Evolutionary conservation across 2,797 vertebrate genomes (phyloP), one percentile per base, ranked within the genome.

Genomic region (Danio kyathit): DNA sequence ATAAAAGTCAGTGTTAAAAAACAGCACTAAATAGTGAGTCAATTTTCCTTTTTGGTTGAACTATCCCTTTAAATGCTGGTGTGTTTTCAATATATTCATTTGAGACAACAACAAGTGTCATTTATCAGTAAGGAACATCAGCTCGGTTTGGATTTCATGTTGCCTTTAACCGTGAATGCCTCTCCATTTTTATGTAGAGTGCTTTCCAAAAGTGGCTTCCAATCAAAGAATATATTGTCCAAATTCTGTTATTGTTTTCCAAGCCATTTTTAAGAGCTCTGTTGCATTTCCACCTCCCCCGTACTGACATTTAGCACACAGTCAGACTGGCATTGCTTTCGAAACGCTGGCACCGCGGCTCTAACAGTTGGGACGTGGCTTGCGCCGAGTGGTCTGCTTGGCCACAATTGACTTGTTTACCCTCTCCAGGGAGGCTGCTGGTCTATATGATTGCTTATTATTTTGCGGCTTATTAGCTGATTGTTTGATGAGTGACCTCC

Each of bases 401-500:
- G 78, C 5, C 70, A 56, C 79, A 72, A 51, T 63, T 79, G 46
- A 63, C 84, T 78, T 75, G 81, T 70, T 82, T 78, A 41, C 80
- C 77, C 40, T 66, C 70, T 81, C 73, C 21, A 54, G 29, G 59
- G 67, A 67, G 59, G 11, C 63, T 21, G 17, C 38, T 64, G 80
- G 71, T 54, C 57, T 66, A 54, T 48, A 59, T 82, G 83, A 85
- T 84, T 86, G 83, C 61, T 63, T 74, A 65, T 76, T 67, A 74
- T 79, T 82, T 76, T 63, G 38, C 59, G 66, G 38, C 70, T 84
- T 83, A 80, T 79, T 82, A 82, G 49, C 48, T 83, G 86, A 88
- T 88, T 88, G 86, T 83, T 79, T 64, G 74, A 86, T 49, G 73
- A 86, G 69, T 73, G 80, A 63, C 64, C 57, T 51, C 64, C 10